Percentiles rank a stretch among this genome's conserved stretches.
Evolutionary conservation across 1,140 invertebrate species (phyloP).

Genomic region (Sycophila sp.): DNA sequence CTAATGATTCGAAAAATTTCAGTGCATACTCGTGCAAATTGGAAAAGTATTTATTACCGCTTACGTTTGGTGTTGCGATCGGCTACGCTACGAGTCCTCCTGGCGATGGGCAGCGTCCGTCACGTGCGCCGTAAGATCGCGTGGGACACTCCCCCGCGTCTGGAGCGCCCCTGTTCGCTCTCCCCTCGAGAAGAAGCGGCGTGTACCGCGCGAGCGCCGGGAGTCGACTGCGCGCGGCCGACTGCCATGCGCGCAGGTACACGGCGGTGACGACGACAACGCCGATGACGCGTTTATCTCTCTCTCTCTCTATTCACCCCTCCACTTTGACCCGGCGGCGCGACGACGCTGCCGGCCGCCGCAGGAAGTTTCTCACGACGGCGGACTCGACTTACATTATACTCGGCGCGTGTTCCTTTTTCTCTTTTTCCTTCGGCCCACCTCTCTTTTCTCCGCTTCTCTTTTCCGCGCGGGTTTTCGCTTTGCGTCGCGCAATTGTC

Average conservation of each 20-base stretch:
- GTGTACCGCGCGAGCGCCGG: constrained; percentile 28
- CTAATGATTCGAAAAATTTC: too few relatives aligned
- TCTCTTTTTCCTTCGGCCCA: neutral
- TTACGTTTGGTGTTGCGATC: too few relatives aligned
- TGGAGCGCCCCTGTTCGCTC: neutral
- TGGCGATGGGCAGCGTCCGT: too few relatives aligned
- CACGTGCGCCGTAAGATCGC: neutral
- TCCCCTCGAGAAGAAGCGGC: neutral
- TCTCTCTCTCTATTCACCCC: constrained; percentile 11
- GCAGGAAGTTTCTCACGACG: constrained; percentile 26
- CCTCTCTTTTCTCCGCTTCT: neutral
- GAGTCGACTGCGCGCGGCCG: constrained; percentile 24
- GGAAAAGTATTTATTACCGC: too few relatives aligned
- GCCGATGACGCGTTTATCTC: constrained; percentile 10
- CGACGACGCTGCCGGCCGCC: constrained; percentile 1
- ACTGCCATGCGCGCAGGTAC: constrained; percentile 14
- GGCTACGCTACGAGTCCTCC: too few relatives aligned
- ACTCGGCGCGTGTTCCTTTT: neutral
- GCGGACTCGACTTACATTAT: neutral
- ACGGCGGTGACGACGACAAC: constrained; percentile 3
- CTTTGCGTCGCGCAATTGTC: too few relatives aligned
- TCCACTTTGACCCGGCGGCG: constrained; percentile 32
- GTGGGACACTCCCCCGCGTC: neutral
- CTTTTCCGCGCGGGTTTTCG: neutral
- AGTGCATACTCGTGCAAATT: too few relatives aligned